Base-by-base conservation (phyloP, 1,140 invertebrate genomes). In the Listronotus bonariensis region DNA sequence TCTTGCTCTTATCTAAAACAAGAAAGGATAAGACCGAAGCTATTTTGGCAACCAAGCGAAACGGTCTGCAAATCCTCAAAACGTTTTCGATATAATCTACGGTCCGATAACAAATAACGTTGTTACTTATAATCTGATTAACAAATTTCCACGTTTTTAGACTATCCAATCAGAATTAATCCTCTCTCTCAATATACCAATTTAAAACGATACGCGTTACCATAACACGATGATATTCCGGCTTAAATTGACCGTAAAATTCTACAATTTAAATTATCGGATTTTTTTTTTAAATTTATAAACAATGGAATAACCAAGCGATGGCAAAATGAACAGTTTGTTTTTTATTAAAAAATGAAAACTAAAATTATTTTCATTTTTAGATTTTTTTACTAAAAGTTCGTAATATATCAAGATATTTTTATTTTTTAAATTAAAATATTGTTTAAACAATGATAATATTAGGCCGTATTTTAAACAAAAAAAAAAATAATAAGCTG, bases 41-140 rank as follows among this genome's bases (percentile, higher is more conserved):
- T 36, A 36, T 36, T 36, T 36, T 36, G 34, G 34, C 34, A 36
- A 7, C 34, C 34, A 36, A 36, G 48, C 31, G 48, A 32, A 69
- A 62, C 59, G 66, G 64, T 59, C 68, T 59, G 64, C 64, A 63
- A 69, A 69, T 69, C 65, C 64, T 55, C 38, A 51, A 64, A 59
- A 60, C 65, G 62, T 48, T 58, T 65, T 57, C 59, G 54, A 57
- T 62, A 66, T 57, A 57, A 69, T 69, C 68, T 60, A 52, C 42
- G 51, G 52, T 69, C 67, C 64, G 66, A 69, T 69, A 69, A 67
- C 68, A 69, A 69, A 69, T 69, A 60, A 60, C 66, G 41, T 60
- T 56, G 55, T 56, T 58, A 42, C 60, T 69, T 55, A 60, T 69
- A 69, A 69, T 69, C 68, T 69, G 68, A 67, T 69, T 67, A 67